Evolutionary conservation across 2,113 vertebrate species (phyloP), one percentile per base, ranked within the genome.

Genomic region (Oryzias woworae): DNA sequence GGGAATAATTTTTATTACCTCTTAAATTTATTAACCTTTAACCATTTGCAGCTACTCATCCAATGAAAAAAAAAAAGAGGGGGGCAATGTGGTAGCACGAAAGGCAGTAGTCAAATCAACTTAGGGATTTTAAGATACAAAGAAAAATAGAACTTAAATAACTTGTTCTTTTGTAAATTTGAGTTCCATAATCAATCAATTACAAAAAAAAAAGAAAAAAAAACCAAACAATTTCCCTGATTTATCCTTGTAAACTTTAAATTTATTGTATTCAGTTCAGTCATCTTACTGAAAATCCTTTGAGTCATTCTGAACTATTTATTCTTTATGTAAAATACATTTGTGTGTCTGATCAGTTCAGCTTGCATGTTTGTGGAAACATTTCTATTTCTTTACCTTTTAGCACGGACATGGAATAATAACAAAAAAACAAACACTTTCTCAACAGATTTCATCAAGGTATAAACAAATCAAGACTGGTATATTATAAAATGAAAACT

Each of bases 1-100:
- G 52, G 49, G 49, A 63, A 59, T 42, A 66, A 67, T 71, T 73
- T 55, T 62, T 76, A 78, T 80, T 74, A 71, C 69, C 62, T 7
- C 44, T 31, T 50, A 71, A 78, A 80, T 73, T n/a, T 75, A 65
- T 80, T 66, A 74, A 68, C 62, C 50, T 66, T 71, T 78, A 80
- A 78, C 51, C 64, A 61, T 59, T 64, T 53, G 74, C 72, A 77
- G 64, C 71, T 45, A 70, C 68, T 53, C 60, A 67, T 52, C 62
- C 49, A 17, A 14, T 70, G 54, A 66, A 77, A 74, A 64, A 10
- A 36, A 36, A 36, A 12, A 8, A 36, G 36, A 1, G 10, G 36
- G 36, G 36, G 12, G 36, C 36, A 36, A 36, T 13, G 36, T 36
- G 36, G 36, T 10, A 36, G 10, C 12, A 36, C 10, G 10, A 36